Evolutionary conservation across 2,888 invertebrate species (phyloP), one percentile per base, ranked within the genome.

Genomic region (Lithophane semibrunnea): DNA sequence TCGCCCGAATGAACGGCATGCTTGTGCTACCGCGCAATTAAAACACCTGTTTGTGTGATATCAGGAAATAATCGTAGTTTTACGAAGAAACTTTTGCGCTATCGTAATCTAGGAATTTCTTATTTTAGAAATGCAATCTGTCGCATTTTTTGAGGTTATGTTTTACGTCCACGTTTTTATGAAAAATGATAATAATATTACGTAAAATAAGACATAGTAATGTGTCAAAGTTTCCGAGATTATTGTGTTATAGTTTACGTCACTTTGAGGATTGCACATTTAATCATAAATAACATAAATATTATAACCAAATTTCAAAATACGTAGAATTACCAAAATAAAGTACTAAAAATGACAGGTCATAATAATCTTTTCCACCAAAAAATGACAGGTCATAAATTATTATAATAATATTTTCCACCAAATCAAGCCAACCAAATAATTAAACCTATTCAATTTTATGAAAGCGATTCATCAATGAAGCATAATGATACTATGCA

Each of bases 1-100:
- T 80, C 61, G 75, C 42, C 29, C 16, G 84, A 84, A 84, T 71
- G 80, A 80, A 84, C 73, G 73, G 70, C 61, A 76, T 80, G 76
- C 76, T 73, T 84, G 37, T 29, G 80, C 84, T 49, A 52, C 77
- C 58, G 58, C 76, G 76, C 42, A 84, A 76, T 83, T 84, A 67
- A 79, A 83, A 75, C 83, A 76, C 84, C 72, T 84, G 72, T 71
- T 61, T 49, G n/a, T 63, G n/a, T 65, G 64, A 29, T 69, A 80
- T 69, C 72, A 83, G 75, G 80, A 82, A 82, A 68, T 75, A 61
- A 72, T 69, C 54, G 54, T 83, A 69, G 47, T 71, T 65, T 75
- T 83, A 71, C 68, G 16, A 79, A 42, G 67, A 75, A 83, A 79
- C 65, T 78, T 44, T 68, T 63, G 64, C 65, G n/a, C 21, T 67